Evolutionary conservation across 1,140 invertebrate species (phyloP).

Genomic region (Delia radicum): DNA sequence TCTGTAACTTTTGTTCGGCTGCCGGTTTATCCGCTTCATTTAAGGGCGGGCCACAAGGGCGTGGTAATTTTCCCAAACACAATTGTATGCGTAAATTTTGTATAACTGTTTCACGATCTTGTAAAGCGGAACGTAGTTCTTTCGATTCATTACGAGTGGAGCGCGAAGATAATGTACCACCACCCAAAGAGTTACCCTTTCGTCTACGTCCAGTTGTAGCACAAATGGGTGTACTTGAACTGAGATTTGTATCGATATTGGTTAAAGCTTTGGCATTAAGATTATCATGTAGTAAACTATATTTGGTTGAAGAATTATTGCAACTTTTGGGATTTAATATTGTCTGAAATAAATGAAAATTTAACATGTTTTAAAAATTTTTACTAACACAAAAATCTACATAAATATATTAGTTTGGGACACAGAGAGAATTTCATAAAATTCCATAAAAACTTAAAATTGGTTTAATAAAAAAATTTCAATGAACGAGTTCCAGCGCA

Average conservation of each 20-base stretch:
- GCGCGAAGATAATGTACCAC: conserved; percentile 43
- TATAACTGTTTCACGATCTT: conserved; percentile 80
- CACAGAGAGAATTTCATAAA: no score
- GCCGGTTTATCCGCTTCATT: conserved; percentile 50
- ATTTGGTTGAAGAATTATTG: conserved; percentile 41
- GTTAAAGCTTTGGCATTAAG: conserved; percentile 28
- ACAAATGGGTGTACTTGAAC: conserved; percentile 41
- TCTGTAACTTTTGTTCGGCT: conserved; percentile 67
- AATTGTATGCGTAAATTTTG: conserved; percentile 64
- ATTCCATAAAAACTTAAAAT: no score
- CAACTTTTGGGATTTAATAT: conserved; percentile 52
- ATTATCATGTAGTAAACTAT: conserved; percentile 41
- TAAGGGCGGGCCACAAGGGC: conserved; percentile 54
- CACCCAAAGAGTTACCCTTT: conserved; percentile 56
- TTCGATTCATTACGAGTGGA: conserved; percentile 62
- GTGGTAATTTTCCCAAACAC: conserved; percentile 51
- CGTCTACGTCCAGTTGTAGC: conserved; percentile 62
- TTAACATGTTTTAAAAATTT: background rate
- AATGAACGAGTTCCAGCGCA: no score
- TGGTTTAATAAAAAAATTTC: no score
- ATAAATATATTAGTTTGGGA: no score
- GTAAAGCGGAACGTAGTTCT: conserved; percentile 68
- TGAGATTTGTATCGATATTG: conserved; percentile 53
- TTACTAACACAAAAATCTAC: no score
- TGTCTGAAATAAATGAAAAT: conserved; percentile 34